Evolutionary conservation across 2,888 invertebrate genomes (phyloP).

Genomic region (Hoplodrina ambigua): DNA sequence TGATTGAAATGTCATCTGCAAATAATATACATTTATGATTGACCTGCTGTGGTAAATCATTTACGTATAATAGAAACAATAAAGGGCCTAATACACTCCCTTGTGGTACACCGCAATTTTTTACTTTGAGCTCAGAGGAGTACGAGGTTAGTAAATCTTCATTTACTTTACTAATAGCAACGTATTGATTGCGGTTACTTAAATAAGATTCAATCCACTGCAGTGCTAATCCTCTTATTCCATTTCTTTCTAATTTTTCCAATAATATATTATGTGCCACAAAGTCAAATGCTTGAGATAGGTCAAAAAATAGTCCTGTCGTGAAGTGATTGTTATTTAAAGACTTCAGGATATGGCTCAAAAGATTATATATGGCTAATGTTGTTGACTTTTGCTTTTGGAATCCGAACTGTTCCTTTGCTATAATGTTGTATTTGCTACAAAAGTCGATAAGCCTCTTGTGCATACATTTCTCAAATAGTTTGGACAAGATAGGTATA

Average conservation of each 20-base stretch:
- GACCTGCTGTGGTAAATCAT: too few species aligned
- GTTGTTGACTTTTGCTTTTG: conserved; percentile 6
- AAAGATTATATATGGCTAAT: too few species aligned
- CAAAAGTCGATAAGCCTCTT: background rate
- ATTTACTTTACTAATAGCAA: conserved; percentile 3
- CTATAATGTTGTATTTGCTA: conserved; percentile 1
- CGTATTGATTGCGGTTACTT: background rate
- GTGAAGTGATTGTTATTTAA: background rate
- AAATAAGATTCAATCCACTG: background rate
- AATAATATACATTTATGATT: too few species aligned
- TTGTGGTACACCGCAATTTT: background rate
- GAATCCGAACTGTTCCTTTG: conserved; percentile 2
- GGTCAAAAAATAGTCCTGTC: background rate
- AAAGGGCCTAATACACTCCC: too few species aligned
- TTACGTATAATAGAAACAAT: too few species aligned
- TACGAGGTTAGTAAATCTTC: background rate
- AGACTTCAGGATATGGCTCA: too few species aligned
- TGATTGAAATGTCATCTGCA: too few species aligned
- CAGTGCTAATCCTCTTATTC: background rate
- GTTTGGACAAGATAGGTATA: background rate
- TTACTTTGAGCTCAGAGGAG: too few species aligned
- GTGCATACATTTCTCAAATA: background rate
- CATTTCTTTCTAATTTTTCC: background rate
- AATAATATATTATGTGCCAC: conserved; percentile 4
- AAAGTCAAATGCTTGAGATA: background rate